These are phyloP conservation scores for Choloepus didactylus DNA, from an alignment of 2,797 vertebrate genomes.

Conservation along the genomic window DNA sequence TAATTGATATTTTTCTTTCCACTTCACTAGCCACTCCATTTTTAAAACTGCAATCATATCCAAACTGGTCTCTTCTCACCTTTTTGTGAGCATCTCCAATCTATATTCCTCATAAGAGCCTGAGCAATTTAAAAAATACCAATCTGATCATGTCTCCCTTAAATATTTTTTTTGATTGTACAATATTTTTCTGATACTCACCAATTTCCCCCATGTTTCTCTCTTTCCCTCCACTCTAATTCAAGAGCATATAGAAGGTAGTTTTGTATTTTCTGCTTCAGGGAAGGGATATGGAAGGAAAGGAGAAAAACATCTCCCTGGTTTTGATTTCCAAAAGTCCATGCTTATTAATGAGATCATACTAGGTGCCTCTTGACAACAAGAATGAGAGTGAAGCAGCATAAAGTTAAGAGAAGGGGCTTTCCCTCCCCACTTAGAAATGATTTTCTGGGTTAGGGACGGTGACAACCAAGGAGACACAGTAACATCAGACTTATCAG, in stretches of 20 bases:
- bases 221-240: not conserved
- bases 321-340: not conserved
- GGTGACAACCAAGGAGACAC: not conserved
- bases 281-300: not conserved
- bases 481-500: not conserved
- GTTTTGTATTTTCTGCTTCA: not conserved
- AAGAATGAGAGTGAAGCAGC: conserved; percentile 15
- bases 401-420: not conserved
- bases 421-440: not conserved
- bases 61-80: not conserved
- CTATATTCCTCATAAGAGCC: not conserved
- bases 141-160: not conserved
- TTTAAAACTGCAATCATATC: not conserved
- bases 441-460: not conserved
- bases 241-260: not conserved
- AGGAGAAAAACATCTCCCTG: not conserved
- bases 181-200: not conserved
- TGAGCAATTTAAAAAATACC: not conserved
- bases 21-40: not conserved
- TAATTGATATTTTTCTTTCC: not conserved
- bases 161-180: not conserved
- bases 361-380: not conserved
- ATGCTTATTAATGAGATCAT: not conserved
- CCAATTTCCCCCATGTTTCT: not conserved
- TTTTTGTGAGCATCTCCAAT: not conserved